These are phyloP conservation scores for Clavelina lepadiformis DNA, from an alignment of 23 tunicate species.

Conservation along the genomic window DNA sequence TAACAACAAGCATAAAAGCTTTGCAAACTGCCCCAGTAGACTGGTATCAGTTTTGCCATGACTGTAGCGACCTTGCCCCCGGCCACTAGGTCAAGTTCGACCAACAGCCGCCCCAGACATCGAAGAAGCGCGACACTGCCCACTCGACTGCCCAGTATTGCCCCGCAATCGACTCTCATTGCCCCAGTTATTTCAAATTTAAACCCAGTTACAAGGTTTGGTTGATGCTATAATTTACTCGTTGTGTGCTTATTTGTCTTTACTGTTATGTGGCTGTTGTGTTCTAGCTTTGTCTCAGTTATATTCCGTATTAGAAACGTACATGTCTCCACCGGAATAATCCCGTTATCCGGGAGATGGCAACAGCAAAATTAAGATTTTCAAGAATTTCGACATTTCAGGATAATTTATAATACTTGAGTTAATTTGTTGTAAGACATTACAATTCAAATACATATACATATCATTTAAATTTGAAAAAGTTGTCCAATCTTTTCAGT, in stretches of 20 bases:
- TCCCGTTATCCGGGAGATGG: too few species aligned
- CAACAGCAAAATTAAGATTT: too few species aligned
- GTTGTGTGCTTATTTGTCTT: background rate
- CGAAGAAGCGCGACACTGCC: conserved; percentile 67
- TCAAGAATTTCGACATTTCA: too few species aligned
- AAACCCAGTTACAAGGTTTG: conserved; percentile 70
- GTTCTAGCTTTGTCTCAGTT: too few species aligned
- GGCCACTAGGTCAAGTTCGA: conserved; percentile 17
- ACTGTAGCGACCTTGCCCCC: conserved; percentile 47
- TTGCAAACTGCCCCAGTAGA: background rate
- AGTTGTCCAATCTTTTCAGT: too few species aligned
- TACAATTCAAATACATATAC: too few species aligned
- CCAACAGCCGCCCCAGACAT: conserved; percentile 50
- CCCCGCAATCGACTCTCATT: conserved; percentile 61
- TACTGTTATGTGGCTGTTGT: background rate
- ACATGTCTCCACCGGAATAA: too few species aligned
- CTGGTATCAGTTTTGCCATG: conserved; percentile 7
- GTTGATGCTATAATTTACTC: background rate
- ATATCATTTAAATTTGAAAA: too few species aligned
- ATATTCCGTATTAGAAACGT: too few species aligned
- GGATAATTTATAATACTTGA: too few species aligned
- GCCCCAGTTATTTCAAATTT: conserved; percentile 56
- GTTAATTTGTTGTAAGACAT: too few species aligned
- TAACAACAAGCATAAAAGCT: background rate
- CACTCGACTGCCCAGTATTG: conserved; percentile 62